Percentiles rank a stretch among this genome's conserved stretches.
Conservation (phyloP, 2,797 vertebrate species). For the Sebastes baramenuke region DNA sequence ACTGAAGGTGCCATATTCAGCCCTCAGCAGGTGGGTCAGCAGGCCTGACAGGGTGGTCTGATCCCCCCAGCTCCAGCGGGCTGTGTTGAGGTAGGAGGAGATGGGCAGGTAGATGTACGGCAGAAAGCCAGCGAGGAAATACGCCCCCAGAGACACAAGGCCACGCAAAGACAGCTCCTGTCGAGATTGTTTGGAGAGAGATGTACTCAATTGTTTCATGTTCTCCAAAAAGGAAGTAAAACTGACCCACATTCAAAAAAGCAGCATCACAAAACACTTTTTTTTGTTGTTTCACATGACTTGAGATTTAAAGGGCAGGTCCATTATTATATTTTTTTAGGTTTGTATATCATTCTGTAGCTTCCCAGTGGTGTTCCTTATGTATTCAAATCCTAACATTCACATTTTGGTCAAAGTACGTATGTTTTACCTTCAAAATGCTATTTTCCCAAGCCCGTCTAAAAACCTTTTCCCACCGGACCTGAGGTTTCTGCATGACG, state of each 20-base stretch:
- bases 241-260: neutral
- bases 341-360: neutral
- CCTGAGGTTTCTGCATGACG: no score
- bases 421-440: neutral
- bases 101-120: conserved; percentile 93
- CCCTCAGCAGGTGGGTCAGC: conserved; percentile 93
- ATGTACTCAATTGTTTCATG: neutral
- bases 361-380: neutral
- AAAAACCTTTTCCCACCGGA: no score
- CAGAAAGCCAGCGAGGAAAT: conserved; percentile 88
- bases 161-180: conserved; percentile 87
- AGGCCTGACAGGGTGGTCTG: conserved; percentile 91
- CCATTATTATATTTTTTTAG: no score
- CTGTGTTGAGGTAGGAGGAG: conserved; percentile 88
- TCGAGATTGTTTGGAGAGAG: conserved; percentile 33
- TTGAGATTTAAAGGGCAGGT: no score
- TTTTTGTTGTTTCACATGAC: neutral
- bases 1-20: conserved; percentile 96
- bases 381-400: neutral
- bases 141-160: conserved; percentile 82
- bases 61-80: conserved; percentile 98
- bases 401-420: neutral
- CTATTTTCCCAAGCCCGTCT: no score
- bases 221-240: neutral
- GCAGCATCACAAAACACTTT: neutral